Percentiles rank a stretch among this genome's conserved stretches.
phyloP scores from a whole-genome alignment of 2,888 invertebrate species.

The Andrena dorsata region DNA sequence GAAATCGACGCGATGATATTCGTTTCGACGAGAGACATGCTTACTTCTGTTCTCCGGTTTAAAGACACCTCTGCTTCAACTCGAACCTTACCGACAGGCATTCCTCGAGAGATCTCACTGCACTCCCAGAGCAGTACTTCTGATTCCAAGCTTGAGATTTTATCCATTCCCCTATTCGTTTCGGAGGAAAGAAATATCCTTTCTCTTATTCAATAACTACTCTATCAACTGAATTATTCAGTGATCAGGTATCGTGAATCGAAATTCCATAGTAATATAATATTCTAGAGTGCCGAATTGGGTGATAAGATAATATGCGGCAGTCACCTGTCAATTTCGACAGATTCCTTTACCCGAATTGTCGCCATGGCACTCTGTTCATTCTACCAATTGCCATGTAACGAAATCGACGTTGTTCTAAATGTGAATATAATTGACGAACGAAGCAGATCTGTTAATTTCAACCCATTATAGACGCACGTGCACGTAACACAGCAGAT shows the following conservation, averaged over 20 bases:
- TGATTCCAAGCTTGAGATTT: too few species aligned
- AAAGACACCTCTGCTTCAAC: not conserved
- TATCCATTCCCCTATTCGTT: too few species aligned
- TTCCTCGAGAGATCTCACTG: too few species aligned
- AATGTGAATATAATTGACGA: conserved; percentile 25
- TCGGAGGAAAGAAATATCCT: too few species aligned
- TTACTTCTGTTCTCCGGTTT: not conserved
- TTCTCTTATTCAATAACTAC: too few species aligned
- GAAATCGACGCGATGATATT: not conserved
- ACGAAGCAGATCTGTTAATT: conserved; percentile 2
- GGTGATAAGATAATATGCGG: too few species aligned
- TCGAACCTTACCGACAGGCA: not conserved
- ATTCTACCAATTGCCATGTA: not conserved
- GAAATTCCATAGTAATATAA: too few species aligned
- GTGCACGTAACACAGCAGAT: not conserved
- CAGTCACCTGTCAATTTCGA: not conserved
- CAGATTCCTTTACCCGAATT: not conserved
- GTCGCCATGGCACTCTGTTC: too few species aligned
- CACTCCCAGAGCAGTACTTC: too few species aligned
- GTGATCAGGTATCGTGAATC: too few species aligned
- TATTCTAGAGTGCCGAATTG: too few species aligned
- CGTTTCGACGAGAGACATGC: not conserved
- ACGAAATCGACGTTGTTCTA: not conserved
- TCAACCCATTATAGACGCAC: not conserved
- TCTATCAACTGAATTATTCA: too few species aligned